Percentiles rank a stretch among this genome's conserved stretches.
These are phyloP conservation scores for Ciconia maguari DNA, from an alignment of 2,113 vertebrate genomes.

Conservation along the genomic window DNA sequence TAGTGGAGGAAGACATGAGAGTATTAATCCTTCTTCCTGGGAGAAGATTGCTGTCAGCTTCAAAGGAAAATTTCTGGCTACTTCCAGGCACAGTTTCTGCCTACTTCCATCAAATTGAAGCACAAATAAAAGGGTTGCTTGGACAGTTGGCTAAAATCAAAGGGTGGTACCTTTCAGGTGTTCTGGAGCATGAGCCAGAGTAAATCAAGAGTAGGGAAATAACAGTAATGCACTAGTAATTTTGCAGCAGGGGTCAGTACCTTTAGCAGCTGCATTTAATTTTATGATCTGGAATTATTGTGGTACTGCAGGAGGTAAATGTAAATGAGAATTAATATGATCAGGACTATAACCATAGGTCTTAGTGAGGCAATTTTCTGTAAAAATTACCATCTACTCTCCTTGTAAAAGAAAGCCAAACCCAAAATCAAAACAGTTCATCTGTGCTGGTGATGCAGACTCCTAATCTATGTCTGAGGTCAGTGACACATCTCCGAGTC, in stretches of 20 bases:
- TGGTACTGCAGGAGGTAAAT: background rate
- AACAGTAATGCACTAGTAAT: background rate
- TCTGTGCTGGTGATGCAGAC: background rate
- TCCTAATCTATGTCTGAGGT: background rate
- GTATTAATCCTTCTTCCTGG: background rate
- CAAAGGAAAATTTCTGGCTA: background rate
- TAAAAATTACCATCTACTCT: background rate
- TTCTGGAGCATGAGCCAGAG: background rate
- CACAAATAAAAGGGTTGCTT: background rate
- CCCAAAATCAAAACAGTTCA: background rate
- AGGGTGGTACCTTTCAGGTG: background rate
- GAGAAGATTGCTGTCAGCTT: background rate
- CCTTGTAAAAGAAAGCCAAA: background rate
- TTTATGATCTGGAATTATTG: background rate
- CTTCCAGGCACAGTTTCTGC: background rate
- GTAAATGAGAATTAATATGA: background rate
- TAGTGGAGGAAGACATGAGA: background rate
- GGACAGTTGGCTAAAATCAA: background rate
- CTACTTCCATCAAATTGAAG: background rate
- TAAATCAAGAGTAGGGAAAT: conserved; percentile 1
- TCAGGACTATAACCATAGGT: background rate
- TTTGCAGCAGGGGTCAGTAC: background rate
- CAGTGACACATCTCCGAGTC: background rate
- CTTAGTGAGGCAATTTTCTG: background rate
- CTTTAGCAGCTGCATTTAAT: background rate